These are phyloP conservation scores for Valencia hispanica DNA, from an alignment of 2,797 vertebrate genomes.

Conservation along the genomic window DNA sequence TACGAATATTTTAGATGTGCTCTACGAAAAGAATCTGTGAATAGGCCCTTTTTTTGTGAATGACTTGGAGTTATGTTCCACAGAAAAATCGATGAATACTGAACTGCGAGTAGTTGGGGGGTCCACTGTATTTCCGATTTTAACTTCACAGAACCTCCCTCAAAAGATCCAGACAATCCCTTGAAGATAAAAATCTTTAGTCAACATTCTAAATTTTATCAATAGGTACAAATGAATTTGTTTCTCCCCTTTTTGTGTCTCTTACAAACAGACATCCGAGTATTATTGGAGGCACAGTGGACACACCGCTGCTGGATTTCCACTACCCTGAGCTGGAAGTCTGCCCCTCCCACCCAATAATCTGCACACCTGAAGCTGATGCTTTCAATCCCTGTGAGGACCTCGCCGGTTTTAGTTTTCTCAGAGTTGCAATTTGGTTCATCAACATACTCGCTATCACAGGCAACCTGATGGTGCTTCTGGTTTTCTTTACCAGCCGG, in stretches of 20 bases:
- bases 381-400: conserved; percentile 91
- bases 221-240: not conserved
- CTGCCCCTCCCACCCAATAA: conserved; percentile 58
- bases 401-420: conserved; percentile 86
- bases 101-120: too few species aligned
- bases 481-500: conserved; percentile 82
- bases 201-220: not conserved
- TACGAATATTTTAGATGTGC: not conserved
- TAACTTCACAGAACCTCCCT: not conserved
- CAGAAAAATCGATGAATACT: too few species aligned
- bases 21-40: not conserved
- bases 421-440: conserved; percentile 89
- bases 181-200: not conserved
- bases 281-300: conserved; percentile 27
- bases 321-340: conserved; percentile 68
- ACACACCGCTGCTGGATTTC: conserved; percentile 53
- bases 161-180: not conserved
- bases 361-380: conserved; percentile 85
- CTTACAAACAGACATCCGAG: conserved; percentile 40
- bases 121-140: not conserved
- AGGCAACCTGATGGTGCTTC: conserved; percentile 85
- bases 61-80: not conserved
- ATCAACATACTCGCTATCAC: conserved; percentile 86
- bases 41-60: not conserved
- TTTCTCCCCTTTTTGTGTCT: not conserved